Evolutionary conservation across 2,797 vertebrate species (phyloP).

Genomic region (Lepilemur ruficaudatus): DNA sequence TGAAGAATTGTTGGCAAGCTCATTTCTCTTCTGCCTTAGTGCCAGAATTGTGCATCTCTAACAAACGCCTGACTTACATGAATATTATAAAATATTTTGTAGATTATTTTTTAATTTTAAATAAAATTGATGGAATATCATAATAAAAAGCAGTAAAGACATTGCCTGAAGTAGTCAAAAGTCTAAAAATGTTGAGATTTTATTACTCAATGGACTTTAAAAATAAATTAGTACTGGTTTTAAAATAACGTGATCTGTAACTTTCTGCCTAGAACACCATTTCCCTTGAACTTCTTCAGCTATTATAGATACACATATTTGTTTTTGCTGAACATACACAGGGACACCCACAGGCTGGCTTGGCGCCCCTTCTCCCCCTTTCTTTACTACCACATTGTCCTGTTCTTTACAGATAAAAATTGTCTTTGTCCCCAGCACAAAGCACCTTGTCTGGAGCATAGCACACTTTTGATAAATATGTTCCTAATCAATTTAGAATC

Average conservation of each 20-base stretch:
- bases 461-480: background rate
- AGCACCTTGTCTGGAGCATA: background rate
- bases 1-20: background rate
- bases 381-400: background rate
- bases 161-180: background rate
- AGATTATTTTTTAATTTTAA: slow-evolving; percentile 6
- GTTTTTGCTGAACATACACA: background rate
- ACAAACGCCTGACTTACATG: background rate
- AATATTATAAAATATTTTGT: slow-evolving; percentile 10
- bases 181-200: background rate
- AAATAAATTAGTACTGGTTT: slow-evolving; percentile 1
- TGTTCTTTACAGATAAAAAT: background rate
- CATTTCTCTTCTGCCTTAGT: slow-evolving; percentile 22
- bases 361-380: background rate
- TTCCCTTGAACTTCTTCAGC: background rate
- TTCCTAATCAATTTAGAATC: slow-evolving; percentile 30
- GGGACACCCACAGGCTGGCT: background rate
- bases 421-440: background rate
- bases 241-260: background rate
- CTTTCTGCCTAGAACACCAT: background rate
- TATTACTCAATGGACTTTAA: slow-evolving; percentile 25
- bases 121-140: background rate
- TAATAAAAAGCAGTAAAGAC: slow-evolving; percentile 24
- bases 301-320: background rate
- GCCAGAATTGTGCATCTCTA: background rate